phyloP scores from a whole-genome alignment of 2,888 invertebrate species.

The Ferrisia virgata region DNA sequence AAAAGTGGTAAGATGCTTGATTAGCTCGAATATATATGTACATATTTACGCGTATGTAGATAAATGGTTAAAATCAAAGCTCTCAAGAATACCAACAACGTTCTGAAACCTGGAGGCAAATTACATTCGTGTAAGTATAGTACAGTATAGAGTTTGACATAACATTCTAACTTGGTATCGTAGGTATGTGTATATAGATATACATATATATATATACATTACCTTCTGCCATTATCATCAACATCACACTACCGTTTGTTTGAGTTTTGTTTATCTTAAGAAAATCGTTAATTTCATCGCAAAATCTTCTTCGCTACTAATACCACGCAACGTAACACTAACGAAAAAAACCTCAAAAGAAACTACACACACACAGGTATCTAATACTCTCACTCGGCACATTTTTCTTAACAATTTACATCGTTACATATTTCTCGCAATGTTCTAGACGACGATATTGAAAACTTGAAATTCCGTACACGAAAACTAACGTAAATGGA shows the following conservation, averaged over 20 bases:
- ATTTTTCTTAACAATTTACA: background rate
- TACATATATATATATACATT: background rate
- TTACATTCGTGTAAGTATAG: background rate
- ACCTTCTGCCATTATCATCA: background rate
- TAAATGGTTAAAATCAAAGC: background rate
- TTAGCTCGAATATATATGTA: background rate
- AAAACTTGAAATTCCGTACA: no score
- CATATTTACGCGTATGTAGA: background rate
- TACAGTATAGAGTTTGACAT: constrained; percentile 2
- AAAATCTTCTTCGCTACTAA: background rate
- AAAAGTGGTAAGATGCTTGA: background rate
- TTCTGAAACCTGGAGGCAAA: background rate
- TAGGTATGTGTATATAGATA: no score
- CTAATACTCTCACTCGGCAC: no score
- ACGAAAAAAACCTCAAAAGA: background rate
- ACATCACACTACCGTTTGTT: background rate
- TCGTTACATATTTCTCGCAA: background rate
- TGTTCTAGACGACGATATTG: no score
- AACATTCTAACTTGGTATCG: no score
- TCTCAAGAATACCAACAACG: background rate
- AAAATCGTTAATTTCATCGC: background rate
- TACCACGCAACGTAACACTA: no score
- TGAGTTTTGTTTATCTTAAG: background rate
- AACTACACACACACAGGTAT: no score
- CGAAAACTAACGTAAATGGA: no score